A percentile compares a stretch with the other conserved stretches of the same genome.
Evolutionary conservation across 2,888 invertebrate genomes (phyloP).

Genomic region (Notodonta dromedarius): DNA sequence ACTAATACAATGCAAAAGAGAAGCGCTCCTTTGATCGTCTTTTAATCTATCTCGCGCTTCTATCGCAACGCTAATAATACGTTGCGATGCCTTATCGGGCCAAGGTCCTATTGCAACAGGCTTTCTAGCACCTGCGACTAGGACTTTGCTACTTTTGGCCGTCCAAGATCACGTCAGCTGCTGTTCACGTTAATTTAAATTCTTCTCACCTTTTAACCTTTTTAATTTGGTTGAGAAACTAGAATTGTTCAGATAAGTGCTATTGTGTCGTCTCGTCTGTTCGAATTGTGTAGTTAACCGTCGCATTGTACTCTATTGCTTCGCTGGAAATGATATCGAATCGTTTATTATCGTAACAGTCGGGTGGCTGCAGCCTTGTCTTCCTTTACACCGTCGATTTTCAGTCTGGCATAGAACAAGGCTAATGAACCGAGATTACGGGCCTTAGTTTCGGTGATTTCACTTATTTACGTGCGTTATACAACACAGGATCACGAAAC

Average conservation of each 20-base stretch:
- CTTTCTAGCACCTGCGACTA: conserved; percentile 77
- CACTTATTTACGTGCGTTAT: conserved; percentile 65
- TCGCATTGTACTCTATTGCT: conserved; percentile 19
- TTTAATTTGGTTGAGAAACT: conserved; percentile 66
- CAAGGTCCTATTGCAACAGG: conserved; percentile 76
- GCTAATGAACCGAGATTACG: conserved; percentile 69
- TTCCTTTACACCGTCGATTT: conserved; percentile 63
- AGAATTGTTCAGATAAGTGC: conserved; percentile 47
- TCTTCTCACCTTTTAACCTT: conserved; percentile 74
- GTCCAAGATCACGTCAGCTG: conserved; percentile 52
- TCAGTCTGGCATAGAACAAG: conserved; percentile 65
- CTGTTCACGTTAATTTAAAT: conserved; percentile 66
- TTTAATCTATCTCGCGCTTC: conserved; percentile 78
- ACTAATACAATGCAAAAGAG: conserved; percentile 71
- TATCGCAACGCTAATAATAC: conserved; percentile 72
- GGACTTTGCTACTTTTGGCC: conserved; percentile 60
- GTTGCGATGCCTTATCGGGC: conserved; percentile 71
- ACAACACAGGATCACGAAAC: conserved; percentile 59
- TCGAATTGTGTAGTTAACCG: conserved; percentile 12
- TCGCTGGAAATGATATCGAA: conserved; percentile 54
- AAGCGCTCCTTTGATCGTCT: conserved; percentile 76
- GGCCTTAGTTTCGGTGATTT: conserved; percentile 68
- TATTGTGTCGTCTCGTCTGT: conserved; percentile 47
- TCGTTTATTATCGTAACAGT: conserved; percentile 65
- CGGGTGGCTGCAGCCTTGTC: conserved; percentile 69